Evolutionary conservation across 30 jellyfish, hydroid and myxozoan genomes (phyloP), one percentile per base, ranked within the genome.

Genomic region (Nemopilema nomurai): DNA sequence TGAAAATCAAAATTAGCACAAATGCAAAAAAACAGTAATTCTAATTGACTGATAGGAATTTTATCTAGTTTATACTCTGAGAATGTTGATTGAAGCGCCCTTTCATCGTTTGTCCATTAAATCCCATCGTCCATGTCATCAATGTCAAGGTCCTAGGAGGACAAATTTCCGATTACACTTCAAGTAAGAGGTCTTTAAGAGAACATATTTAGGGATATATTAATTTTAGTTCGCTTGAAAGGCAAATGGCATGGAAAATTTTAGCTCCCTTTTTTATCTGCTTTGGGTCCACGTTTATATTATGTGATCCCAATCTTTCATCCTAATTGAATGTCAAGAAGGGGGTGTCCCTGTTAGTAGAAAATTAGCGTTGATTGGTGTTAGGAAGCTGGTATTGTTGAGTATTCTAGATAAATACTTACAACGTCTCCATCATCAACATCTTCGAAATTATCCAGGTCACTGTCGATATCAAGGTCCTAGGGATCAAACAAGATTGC

Each of bases 381-480:
- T 41, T 41, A 3, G 57, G 57, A 6, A 6, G 9, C 13, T 41
- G 57, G 13, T 3, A 41, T 3, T 3, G 57, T 13, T 3, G 13
- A 41, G 6, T 41, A 13, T 3, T 13, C 13, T 3, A 41, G 57
- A 13, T 41, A 3, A 6, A 41, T 41, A 62, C 95, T 86, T 74
- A 77, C 95, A 28, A 76, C 95, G 67, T 86, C 95, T 0, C 82
- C 90, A 23, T 86, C 95, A 20, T 85, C 95, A 0, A 50, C 86
- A 29, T 86, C 95, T 26, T 90, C 97, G 28, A 50, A 87, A 67
- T 82, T 90, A 28, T 90, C 97, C 16, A 90, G 51, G 67, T 90
- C 97, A 71, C 97, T 90, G 71, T 84, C 97, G 49, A 85, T 83
- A 17, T 90, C 97, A 18, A 90, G 66, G 51, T 90, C 97, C 97